Conservation (phyloP, 2,113 vertebrate genomes). For the Ammospiza nelsoni region DNA sequence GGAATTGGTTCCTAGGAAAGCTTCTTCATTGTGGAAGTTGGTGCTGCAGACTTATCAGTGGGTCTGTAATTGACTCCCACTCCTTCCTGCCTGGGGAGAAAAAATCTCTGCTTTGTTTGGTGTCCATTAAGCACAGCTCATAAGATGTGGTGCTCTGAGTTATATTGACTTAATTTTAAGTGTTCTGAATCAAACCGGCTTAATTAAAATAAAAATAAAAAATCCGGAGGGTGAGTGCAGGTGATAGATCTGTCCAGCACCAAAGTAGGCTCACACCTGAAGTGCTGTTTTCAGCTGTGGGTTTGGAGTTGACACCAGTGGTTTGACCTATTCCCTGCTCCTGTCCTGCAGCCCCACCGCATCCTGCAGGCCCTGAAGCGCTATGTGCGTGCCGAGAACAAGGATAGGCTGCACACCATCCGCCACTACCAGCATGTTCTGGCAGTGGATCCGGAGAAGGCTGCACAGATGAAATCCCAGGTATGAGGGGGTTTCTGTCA, state of each 20-base stretch:
- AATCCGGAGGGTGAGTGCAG: background rate
- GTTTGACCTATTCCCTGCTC: background rate
- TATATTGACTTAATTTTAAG: background rate
- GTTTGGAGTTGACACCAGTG: background rate
- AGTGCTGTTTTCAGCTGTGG: background rate
- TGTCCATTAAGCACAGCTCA: background rate
- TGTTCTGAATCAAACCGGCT: background rate
- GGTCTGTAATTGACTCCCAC: background rate
- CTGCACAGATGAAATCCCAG: conserved; percentile 98
- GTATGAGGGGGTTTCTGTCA: conserved; percentile 43
- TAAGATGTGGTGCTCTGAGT: background rate
- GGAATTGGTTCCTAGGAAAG: background rate
- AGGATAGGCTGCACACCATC: conserved; percentile 95
- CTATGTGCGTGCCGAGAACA: conserved; percentile 94
- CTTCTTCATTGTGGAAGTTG: background rate
- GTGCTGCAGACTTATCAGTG: background rate
- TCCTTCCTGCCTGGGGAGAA: background rate
- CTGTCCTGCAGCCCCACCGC: conserved; percentile 85
- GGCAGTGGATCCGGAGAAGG: conserved; percentile 96
- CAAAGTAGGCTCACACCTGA: background rate
- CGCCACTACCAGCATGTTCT: conserved; percentile 96
- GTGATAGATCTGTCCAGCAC: background rate
- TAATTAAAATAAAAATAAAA: background rate
- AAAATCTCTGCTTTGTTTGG: background rate
- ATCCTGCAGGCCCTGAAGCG: conserved; percentile 92